phyloP scores from a whole-genome alignment of 2,113 vertebrate genomes.

The Hystrix brachyura region DNA sequence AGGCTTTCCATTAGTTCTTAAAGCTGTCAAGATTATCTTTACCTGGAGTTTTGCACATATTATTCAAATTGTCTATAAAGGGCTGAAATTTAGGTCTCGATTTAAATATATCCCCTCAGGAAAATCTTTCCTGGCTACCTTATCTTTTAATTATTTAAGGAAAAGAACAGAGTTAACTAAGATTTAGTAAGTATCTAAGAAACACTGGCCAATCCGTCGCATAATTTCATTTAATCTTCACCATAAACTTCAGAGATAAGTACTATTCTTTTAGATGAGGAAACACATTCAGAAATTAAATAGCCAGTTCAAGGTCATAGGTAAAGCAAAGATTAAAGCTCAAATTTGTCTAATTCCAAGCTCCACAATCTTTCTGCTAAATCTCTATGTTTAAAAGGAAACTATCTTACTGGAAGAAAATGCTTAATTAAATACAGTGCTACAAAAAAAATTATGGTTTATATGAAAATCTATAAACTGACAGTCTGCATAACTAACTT shows the following conservation, averaged over 20 bases:
- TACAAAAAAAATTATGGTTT: slow-evolving; percentile 37
- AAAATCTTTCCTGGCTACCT: slow-evolving; percentile 7
- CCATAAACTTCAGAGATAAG: slow-evolving; percentile 33
- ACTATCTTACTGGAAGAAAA: slow-evolving; percentile 20
- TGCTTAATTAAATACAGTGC: slow-evolving; percentile 64
- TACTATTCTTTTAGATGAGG: background rate
- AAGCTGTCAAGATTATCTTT: background rate
- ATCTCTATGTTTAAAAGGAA: slow-evolving; percentile 52
- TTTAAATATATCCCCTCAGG: slow-evolving; percentile 29
- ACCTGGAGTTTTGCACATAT: background rate
- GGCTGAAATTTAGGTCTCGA: background rate
- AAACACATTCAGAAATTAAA: slow-evolving; percentile 36
- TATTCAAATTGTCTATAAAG: background rate
- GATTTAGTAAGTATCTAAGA: slow-evolving; percentile 45
- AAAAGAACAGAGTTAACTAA: slow-evolving; percentile 49
- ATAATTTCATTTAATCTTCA: slow-evolving; percentile 57
- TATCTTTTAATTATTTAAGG: slow-evolving; percentile 40
- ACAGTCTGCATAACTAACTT: slow-evolving; percentile 57
- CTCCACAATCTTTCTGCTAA: background rate
- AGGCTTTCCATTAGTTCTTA: background rate
- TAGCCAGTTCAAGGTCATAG: background rate
- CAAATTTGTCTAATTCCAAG: slow-evolving; percentile 42
- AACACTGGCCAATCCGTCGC: background rate
- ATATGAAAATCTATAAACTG: slow-evolving; percentile 59
- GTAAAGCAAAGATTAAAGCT: slow-evolving; percentile 28